Percentiles rank a stretch among this genome's conserved stretches.
Evolutionary conservation across 2,113 vertebrate species (phyloP).

Genomic region (Mustelus asterias): DNA sequence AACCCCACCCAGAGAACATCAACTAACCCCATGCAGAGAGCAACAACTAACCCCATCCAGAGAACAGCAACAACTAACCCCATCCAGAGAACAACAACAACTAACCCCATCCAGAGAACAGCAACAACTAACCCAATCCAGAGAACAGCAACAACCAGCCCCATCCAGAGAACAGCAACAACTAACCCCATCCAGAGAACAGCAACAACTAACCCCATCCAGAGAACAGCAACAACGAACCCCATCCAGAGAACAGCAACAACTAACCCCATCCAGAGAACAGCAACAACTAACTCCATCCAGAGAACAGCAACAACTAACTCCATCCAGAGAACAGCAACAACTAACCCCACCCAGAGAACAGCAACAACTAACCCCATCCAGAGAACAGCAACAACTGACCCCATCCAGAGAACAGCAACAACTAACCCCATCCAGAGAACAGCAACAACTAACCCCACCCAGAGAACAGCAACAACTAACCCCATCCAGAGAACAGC

Average conservation of each 20-base stretch:
- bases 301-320: background rate
- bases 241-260: background rate
- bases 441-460: background rate
- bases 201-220: too few species aligned
- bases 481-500: background rate
- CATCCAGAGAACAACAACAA: background rate
- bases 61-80: background rate
- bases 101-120: background rate
- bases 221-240: background rate
- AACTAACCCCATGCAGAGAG: too few species aligned
- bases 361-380: too few species aligned
- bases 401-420: too few species aligned
- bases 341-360: too few species aligned
- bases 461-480: background rate
- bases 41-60: background rate
- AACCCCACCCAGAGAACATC: too few species aligned
- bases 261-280: too few species aligned
- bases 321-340: background rate
- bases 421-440: too few species aligned
- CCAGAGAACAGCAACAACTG: too few species aligned
- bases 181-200: background rate
- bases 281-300: background rate
- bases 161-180: background rate
- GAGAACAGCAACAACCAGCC: background rate
- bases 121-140: background rate